Evolutionary conservation across 2,113 vertebrate genomes (phyloP).

Genomic region (Cathartes aura): DNA sequence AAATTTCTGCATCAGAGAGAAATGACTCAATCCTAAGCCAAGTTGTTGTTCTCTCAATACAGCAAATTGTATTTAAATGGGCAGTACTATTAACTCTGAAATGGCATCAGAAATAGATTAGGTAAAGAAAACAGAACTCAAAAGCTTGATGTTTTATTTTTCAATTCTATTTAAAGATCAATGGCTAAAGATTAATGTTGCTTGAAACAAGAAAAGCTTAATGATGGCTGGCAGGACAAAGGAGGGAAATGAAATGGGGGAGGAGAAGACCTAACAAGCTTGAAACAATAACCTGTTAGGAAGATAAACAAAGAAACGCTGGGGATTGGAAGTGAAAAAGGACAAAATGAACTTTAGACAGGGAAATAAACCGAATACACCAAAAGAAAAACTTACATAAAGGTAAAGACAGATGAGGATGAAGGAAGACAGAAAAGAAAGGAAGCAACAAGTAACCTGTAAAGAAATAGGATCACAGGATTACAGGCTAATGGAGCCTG

Average conservation of each 20-base stretch:
- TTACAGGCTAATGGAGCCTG: not conserved
- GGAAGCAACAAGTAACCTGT: not conserved
- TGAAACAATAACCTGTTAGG: not conserved
- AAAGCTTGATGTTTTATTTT: not conserved
- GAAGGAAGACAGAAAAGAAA: not conserved
- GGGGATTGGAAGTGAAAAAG: not conserved
- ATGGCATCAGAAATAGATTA: not conserved
- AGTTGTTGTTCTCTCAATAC: not conserved
- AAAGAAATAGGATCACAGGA: not conserved
- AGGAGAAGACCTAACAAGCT: not conserved
- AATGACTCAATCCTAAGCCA: constrained; percentile 17
- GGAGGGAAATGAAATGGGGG: not conserved
- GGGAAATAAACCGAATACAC: not conserved
- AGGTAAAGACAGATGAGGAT: not conserved
- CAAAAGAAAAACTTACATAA: not conserved
- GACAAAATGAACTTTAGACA: not conserved
- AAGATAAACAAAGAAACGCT: not conserved
- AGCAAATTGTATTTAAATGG: not conserved
- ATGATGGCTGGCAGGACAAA: not conserved
- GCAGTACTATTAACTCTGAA: not conserved
- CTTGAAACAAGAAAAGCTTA: not conserved
- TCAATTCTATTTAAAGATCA: not conserved
- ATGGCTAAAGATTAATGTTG: not conserved
- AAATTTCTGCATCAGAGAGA: not conserved
- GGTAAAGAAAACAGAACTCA: not conserved